Conservation (phyloP, 1,140 invertebrate species). For the Alviniconcha marisindica region DNA sequence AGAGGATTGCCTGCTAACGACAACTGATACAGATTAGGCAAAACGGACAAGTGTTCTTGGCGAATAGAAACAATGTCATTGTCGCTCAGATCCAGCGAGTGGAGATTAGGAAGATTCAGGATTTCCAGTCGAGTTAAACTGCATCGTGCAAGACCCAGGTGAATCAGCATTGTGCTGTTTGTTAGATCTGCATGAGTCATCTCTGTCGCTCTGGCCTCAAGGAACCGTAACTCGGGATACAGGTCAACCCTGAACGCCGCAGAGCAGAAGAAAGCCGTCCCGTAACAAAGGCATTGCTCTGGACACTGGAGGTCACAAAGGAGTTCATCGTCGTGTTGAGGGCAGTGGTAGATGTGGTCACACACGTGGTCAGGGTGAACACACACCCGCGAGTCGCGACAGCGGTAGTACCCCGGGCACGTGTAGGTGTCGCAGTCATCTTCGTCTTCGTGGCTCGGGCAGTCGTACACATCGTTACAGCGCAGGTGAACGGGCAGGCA, state of each 20-base stretch:
- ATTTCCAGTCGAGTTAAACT: background rate
- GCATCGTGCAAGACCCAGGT: background rate
- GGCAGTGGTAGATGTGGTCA: conserved; percentile 21
- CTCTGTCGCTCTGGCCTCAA: background rate
- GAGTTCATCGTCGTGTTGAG: conserved; percentile 30
- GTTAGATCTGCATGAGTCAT: background rate
- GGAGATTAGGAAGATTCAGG: background rate
- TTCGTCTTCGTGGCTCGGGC: background rate
- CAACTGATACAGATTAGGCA: background rate
- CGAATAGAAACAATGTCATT: background rate
- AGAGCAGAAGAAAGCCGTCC: conserved; percentile 1
- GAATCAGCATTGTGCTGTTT: background rate
- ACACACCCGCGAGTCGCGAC: conserved; percentile 19
- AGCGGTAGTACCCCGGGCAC: conserved; percentile 22
- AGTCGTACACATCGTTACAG: conserved; percentile 17
- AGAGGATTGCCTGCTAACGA: background rate
- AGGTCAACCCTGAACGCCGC: background rate
- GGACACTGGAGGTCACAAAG: conserved; percentile 65
- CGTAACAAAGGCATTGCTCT: conserved; percentile 50
- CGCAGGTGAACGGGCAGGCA: background rate
- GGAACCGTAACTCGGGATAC: background rate
- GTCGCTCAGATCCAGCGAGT: background rate
- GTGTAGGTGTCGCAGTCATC: background rate
- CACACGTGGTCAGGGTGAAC: background rate
- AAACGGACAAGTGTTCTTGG: background rate